Percentiles rank a stretch among this genome's conserved stretches.
Conservation (phyloP, 2,888 invertebrate genomes). For the Helleia helle region DNA sequence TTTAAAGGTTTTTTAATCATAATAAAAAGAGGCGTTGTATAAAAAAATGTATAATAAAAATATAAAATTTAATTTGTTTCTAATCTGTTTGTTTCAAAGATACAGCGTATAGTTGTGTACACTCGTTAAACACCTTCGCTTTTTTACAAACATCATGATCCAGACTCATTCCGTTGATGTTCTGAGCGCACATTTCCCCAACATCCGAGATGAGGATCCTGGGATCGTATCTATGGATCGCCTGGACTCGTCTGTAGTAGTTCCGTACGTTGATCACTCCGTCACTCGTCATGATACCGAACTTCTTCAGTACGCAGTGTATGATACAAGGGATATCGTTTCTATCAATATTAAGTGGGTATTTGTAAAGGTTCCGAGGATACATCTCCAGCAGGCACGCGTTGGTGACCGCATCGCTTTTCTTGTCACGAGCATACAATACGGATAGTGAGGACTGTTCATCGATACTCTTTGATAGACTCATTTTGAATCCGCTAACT, state of each 20-base stretch:
- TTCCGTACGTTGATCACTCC: slow-evolving; percentile 56
- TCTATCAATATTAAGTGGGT: slow-evolving; percentile 50
- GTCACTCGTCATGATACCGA: slow-evolving; percentile 62
- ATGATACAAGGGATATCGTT: slow-evolving; percentile 63
- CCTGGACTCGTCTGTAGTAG: slow-evolving; percentile 56
- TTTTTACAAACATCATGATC: slow-evolving; percentile 65
- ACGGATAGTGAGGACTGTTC: slow-evolving; percentile 46
- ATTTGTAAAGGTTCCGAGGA: slow-evolving; percentile 54
- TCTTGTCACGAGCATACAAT: slow-evolving; percentile 54
- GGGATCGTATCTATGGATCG: slow-evolving; percentile 60
- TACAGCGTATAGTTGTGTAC: slow-evolving; percentile 59
- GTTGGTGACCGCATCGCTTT: slow-evolving; percentile 49
- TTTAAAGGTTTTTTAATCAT: no score
- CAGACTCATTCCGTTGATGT: slow-evolving; percentile 59
- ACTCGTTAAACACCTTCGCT: slow-evolving; percentile 64
- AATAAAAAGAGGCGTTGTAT: neutral
- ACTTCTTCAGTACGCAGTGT: slow-evolving; percentile 62
- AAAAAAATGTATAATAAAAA: slow-evolving; percentile 13
- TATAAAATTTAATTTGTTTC: slow-evolving; percentile 7
- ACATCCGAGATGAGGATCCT: slow-evolving; percentile 63
- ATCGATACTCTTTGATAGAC: neutral
- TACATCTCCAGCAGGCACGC: slow-evolving; percentile 61
- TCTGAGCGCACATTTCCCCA: slow-evolving; percentile 59
- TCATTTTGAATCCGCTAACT: slow-evolving; percentile 35
- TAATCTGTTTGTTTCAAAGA: slow-evolving; percentile 39